Conservation (phyloP, 2,113 vertebrate species). For the Fregetta grallaria region DNA sequence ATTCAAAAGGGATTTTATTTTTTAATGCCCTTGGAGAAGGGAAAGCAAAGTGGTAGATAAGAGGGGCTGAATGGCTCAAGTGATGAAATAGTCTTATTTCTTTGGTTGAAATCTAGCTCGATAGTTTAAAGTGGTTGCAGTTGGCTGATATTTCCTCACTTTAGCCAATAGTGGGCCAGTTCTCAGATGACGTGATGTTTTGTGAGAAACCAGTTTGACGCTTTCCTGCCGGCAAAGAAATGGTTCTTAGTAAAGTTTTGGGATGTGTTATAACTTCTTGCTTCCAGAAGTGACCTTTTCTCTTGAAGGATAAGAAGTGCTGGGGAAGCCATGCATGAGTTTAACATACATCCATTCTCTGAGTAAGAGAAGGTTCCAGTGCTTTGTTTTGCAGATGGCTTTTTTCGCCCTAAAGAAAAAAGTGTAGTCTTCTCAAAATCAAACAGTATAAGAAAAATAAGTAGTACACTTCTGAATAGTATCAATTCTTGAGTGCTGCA, state of each 20-base stretch:
- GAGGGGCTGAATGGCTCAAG: not conserved
- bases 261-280: not conserved
- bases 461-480: not conserved
- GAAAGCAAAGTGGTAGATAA: not conserved
- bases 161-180: not conserved
- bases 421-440: not conserved
- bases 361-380: not conserved
- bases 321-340: not conserved
- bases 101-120: not conserved
- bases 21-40: not conserved
- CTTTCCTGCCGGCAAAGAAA: not conserved
- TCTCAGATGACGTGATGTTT: not conserved
- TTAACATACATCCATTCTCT: not conserved
- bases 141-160: not conserved
- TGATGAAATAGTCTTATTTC: not conserved
- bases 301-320: not conserved
- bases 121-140: not conserved
- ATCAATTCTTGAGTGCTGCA: not conserved
- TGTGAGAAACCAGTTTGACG: not conserved
- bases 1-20: not conserved
- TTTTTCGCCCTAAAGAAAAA: not conserved
- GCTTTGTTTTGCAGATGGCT: not conserved
- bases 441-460: not conserved
- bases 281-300: not conserved
- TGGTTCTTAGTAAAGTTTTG: not conserved